Percentiles rank a stretch among this genome's conserved stretches.
Evolutionary conservation across 2,888 invertebrate species (phyloP).

Genomic region (Belgica antarctica): DNA sequence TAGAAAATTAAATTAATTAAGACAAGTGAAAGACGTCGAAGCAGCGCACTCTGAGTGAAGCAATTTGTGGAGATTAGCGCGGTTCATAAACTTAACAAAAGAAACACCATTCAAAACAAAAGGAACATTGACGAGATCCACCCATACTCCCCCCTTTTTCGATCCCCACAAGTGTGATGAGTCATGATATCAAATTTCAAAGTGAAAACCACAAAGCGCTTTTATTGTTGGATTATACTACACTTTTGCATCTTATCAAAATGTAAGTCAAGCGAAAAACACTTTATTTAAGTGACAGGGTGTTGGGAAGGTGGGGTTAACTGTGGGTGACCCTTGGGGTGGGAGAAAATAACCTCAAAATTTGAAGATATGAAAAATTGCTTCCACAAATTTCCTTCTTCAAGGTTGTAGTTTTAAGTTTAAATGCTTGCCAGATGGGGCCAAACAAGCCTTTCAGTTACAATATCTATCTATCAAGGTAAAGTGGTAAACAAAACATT

Average conservation of each 20-base stretch:
- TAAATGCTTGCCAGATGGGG: too few relatives aligned
- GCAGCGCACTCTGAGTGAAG: not conserved
- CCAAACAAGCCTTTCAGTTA: too few relatives aligned
- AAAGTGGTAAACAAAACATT: too few relatives aligned
- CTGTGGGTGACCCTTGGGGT: too few relatives aligned
- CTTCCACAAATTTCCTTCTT: too few relatives aligned
- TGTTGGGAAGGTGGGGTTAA: too few relatives aligned
- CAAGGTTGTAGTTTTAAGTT: too few relatives aligned
- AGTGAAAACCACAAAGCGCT: constrained; percentile 42
- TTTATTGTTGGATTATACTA: constrained; percentile 42
- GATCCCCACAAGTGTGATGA: constrained; percentile 31
- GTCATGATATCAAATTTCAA: constrained; percentile 43
- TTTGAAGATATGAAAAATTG: too few relatives aligned
- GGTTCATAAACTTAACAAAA: not conserved
- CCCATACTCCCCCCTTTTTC: not conserved
- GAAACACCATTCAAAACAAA: not conserved
- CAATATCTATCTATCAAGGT: too few relatives aligned
- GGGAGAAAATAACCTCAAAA: too few relatives aligned
- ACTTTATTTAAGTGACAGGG: not conserved
- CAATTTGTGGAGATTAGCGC: not conserved
- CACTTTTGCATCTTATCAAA: constrained; percentile 33
- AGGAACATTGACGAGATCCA: not conserved
- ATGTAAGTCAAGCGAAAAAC: constrained; percentile 26
- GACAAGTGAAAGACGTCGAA: not conserved
- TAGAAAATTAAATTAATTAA: not conserved